Percentiles rank a stretch among this genome's conserved stretches.
Evolutionary conservation across 1,140 invertebrate species (phyloP).

Genomic region (Homalodisca vitripennis): DNA sequence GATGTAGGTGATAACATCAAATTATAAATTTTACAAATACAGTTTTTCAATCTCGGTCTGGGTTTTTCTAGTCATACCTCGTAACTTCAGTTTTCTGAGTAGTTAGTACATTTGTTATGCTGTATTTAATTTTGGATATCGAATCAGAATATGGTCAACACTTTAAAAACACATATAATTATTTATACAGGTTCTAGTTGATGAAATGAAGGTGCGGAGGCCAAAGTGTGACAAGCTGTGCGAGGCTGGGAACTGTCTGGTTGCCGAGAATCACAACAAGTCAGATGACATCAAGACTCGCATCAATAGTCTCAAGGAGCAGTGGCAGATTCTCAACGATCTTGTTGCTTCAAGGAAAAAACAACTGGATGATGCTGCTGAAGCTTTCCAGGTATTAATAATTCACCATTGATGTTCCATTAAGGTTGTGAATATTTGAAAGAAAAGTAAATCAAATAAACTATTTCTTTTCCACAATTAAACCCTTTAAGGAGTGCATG

Average conservation of each 20-base stretch:
- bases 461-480: too few relatives aligned
- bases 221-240: slow-evolving; percentile 77
- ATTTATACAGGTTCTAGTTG: slow-evolving; percentile 71
- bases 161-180: too few relatives aligned
- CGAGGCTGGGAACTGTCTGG: slow-evolving; percentile 68
- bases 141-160: too few relatives aligned
- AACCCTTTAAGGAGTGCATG: too few relatives aligned
- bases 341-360: slow-evolving; percentile 79
- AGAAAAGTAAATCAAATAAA: too few relatives aligned
- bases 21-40: too few relatives aligned
- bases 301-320: slow-evolving; percentile 76
- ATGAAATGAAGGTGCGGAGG: slow-evolving; percentile 86
- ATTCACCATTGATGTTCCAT: too few relatives aligned
- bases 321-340: slow-evolving; percentile 84
- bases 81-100: slow-evolving; percentile 13
- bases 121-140: too few relatives aligned
- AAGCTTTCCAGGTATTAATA: slow-evolving; percentile 89
- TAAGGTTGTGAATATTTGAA: too few relatives aligned
- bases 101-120: background rate
- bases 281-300: slow-evolving; percentile 73
- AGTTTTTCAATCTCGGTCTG: too few relatives aligned
- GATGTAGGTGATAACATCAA: too few relatives aligned
- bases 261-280: slow-evolving; percentile 74
- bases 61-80: too few relatives aligned
- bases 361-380: slow-evolving; percentile 89